Conservation (phyloP, 2,113 vertebrate species). For the Oncorhynchus clarkii region DNA sequence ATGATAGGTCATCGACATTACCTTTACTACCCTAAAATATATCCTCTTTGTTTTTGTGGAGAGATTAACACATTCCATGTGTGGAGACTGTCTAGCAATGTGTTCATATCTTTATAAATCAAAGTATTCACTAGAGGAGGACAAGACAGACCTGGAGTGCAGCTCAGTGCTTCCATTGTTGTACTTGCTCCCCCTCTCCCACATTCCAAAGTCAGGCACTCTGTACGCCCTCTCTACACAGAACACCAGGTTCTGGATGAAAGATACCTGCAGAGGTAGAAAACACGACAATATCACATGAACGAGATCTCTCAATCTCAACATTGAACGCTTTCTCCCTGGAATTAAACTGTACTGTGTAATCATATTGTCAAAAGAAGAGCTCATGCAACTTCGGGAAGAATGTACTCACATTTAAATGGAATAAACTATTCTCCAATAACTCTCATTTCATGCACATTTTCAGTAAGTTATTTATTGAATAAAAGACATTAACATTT, state of each 20-base stretch:
- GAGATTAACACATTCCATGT: neutral
- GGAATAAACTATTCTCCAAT: no score
- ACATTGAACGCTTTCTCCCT: neutral
- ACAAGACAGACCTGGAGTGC: conserved; percentile 85
- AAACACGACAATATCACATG: neutral
- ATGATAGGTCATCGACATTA: neutral
- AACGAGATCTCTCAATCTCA: neutral
- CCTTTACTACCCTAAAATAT: neutral
- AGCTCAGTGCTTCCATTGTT: conserved; percentile 96
- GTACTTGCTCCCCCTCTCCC: conserved; percentile 98
- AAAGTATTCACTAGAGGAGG: neutral
- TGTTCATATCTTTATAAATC: conserved; percentile 5
- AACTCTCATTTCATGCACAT: no score
- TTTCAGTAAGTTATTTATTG: no score
- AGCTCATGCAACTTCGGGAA: no score
- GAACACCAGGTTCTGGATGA: conserved; percentile 97
- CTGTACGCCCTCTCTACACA: conserved; percentile 95
- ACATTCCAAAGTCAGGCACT: conserved; percentile 94
- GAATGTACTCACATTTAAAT: no score
- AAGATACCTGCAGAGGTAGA: conserved; percentile 80
- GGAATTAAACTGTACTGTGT: no score
- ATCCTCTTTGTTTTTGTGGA: no score
- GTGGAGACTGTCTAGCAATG: neutral
- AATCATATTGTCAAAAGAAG: no score
- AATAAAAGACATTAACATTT: no score